Percentiles rank a stretch among this genome's conserved stretches.
These are phyloP conservation scores for Raphicerus campestris DNA, from an alignment of 2,113 vertebrate species.

Conservation along the genomic window DNA sequence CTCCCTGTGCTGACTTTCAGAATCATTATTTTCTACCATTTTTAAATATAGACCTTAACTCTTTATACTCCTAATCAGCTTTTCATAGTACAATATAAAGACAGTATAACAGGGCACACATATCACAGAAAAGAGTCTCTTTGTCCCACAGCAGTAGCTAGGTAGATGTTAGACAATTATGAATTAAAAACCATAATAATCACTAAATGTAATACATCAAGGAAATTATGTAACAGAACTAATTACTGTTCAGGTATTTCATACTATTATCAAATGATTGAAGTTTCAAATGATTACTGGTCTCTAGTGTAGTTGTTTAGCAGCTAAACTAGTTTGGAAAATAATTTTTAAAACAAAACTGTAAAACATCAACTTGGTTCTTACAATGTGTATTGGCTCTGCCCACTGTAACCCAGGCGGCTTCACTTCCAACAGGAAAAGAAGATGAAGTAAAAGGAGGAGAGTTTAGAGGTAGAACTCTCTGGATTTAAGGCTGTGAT, in stretches of 20 bases:
- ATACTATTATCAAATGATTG: slow-evolving; percentile 28
- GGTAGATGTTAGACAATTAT: slow-evolving; percentile 37
- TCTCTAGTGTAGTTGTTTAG: slow-evolving; percentile 39
- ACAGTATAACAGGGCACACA: not conserved
- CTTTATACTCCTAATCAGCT: slow-evolving; percentile 26
- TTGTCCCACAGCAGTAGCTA: slow-evolving; percentile 29
- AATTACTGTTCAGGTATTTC: slow-evolving; percentile 55
- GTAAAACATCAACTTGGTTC: not conserved
- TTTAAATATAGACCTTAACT: slow-evolving; percentile 43
- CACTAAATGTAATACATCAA: slow-evolving; percentile 33
- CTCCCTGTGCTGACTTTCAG: not conserved
- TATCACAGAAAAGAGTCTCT: slow-evolving; percentile 28
- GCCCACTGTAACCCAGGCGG: not conserved
- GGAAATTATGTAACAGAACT: slow-evolving; percentile 39
- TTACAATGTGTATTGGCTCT: not conserved
- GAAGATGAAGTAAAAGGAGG: not conserved
- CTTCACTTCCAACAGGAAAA: not conserved
- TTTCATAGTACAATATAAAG: slow-evolving; percentile 39
- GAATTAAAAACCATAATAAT: slow-evolving; percentile 29
- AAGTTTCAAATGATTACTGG: slow-evolving; percentile 25
- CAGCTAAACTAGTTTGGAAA: not conserved
- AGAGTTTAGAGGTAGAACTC: not conserved
- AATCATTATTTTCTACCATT: slow-evolving; percentile 44
- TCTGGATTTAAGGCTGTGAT: not conserved
- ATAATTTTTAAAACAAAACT: slow-evolving; percentile 6